phyloP scores from a whole-genome alignment of 1,140 invertebrate species.

The Venturia canescens region DNA sequence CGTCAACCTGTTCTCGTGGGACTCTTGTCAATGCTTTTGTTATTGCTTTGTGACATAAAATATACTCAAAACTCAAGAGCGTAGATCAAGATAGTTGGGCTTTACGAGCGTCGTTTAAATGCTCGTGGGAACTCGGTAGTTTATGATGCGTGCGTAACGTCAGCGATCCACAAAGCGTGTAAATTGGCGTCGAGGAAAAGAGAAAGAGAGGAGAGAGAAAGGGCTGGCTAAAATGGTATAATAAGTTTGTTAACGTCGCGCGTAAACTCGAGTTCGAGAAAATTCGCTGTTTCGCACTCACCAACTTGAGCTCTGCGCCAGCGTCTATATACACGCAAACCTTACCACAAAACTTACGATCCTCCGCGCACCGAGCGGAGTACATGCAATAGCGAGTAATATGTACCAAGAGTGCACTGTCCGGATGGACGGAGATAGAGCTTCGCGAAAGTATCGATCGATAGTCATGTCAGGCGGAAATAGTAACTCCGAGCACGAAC shows the following conservation, averaged over 20 bases:
- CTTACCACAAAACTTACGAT: conserved; percentile 4
- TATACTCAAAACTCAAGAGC: too few species aligned
- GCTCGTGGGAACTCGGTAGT: conserved; percentile 5
- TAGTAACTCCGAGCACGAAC: conserved; percentile 38
- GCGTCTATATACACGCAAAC: neutral
- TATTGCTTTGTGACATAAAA: too few species aligned
- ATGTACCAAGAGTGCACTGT: conserved; percentile 33
- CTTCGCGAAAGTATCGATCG: conserved; percentile 40
- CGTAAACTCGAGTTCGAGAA: neutral
- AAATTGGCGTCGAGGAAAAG: neutral
- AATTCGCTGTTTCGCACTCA: neutral
- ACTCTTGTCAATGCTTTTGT: neutral
- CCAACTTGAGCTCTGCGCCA: neutral
- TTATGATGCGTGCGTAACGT: conserved; percentile 10
- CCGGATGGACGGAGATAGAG: conserved; percentile 33
- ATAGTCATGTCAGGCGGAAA: conserved; percentile 46
- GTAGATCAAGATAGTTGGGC: neutral
- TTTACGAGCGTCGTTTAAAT: conserved; percentile 30
- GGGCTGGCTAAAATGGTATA: neutral
- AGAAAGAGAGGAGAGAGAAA: neutral
- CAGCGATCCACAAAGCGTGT: neutral
- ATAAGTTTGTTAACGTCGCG: conserved; percentile 4
- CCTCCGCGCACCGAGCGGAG: neutral
- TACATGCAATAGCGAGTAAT: neutral
- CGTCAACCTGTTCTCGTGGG: neutral